phyloP scores from a whole-genome alignment of 2,888 invertebrate species.

The Philaethria dido region DNA sequence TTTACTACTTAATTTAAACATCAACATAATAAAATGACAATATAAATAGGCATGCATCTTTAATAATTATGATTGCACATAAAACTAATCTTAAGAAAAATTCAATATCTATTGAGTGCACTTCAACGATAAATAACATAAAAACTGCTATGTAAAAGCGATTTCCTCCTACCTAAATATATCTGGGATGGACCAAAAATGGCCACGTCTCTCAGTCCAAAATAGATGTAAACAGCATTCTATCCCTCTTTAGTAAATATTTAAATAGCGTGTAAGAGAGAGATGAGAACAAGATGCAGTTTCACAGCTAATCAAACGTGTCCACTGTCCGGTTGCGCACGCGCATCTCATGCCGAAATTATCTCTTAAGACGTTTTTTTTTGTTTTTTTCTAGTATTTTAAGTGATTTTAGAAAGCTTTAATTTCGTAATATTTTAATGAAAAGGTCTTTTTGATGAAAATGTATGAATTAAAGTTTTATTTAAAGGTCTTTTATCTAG shows the following conservation, averaged over 20 bases:
- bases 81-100: conserved; percentile 35
- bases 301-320: conserved; percentile 77
- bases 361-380: conserved; percentile 44
- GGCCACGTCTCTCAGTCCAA: conserved; percentile 78
- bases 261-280: conserved; percentile 51
- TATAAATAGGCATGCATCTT: background rate
- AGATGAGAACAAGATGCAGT: conserved; percentile 68
- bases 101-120: conserved; percentile 31
- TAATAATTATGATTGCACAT: conserved; percentile 14
- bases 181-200: conserved; percentile 76
- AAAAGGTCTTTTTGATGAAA: background rate
- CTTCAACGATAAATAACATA: conserved; percentile 64
- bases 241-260: conserved; percentile 57
- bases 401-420: background rate
- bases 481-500: conserved; percentile 35
- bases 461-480: conserved; percentile 13
- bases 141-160: conserved; percentile 65
- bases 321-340: conserved; percentile 74
- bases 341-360: conserved; percentile 68
- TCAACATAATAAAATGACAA: background rate
- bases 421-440: background rate
- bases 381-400: background rate
- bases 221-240: conserved; percentile 66
- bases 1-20: too few relatives aligned
- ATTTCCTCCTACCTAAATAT: conserved; percentile 79